phyloP scores from a whole-genome alignment of 64 coral and sea anemone species.

The Dendronephthya gigantea region DNA sequence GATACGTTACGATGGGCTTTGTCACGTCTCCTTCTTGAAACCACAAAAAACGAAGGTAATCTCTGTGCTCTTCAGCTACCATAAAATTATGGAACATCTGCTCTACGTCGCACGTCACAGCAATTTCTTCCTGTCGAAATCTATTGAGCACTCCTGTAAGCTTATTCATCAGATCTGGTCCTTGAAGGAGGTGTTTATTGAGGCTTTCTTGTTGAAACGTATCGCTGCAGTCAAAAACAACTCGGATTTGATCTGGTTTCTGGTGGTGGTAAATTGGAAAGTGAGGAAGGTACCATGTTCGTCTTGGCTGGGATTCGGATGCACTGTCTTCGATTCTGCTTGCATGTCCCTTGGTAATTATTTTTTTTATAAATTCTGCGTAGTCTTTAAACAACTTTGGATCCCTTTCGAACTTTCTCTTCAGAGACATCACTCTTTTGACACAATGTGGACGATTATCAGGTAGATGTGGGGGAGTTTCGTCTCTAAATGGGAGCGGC shows the following conservation, averaged over 20 bases:
- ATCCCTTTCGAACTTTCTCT: neutral
- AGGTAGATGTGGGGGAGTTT: neutral
- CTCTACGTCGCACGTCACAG: conserved; percentile 7
- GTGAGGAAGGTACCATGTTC: conserved; percentile 12
- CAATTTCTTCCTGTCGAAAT: conserved; percentile 6
- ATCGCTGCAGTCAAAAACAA: conserved; percentile 16
- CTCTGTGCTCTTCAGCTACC: neutral
- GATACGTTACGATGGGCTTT: neutral
- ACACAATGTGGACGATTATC: neutral
- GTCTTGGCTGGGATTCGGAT: neutral
- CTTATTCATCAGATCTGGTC: conserved; percentile 21
- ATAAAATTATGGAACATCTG: conserved; percentile 6
- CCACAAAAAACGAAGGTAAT: conserved; percentile 38
- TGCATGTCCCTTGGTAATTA: neutral
- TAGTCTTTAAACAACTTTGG: neutral
- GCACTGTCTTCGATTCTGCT: neutral
- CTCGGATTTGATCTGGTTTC: conserved; percentile 14
- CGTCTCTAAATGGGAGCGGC: neutral
- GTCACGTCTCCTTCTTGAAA: neutral
- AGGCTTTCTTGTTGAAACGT: neutral
- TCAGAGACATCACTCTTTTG: neutral
- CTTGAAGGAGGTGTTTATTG: conserved; percentile 18
- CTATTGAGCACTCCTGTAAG: neutral
- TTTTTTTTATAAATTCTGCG: conserved; percentile 9
- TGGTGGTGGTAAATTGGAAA: neutral